These are phyloP conservation scores for Dendroctonus valens DNA, from an alignment of 1,140 invertebrate genomes.

Conservation along the genomic window DNA sequence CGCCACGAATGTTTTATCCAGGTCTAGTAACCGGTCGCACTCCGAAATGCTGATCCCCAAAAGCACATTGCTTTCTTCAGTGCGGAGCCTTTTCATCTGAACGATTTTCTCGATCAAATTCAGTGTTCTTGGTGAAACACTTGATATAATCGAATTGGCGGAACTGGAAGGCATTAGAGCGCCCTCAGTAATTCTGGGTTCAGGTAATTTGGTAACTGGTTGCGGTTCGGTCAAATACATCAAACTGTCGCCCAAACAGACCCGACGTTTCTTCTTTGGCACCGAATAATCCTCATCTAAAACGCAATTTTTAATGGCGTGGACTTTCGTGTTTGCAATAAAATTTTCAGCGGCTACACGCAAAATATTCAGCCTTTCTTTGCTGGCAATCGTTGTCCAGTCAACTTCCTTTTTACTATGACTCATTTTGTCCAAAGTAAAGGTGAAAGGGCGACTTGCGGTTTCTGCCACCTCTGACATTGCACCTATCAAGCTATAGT, in stretches of 20 bases:
- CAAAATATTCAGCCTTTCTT: constrained; percentile 22
- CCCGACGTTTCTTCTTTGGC: constrained; percentile 34
- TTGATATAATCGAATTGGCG: constrained; percentile 9
- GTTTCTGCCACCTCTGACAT: no score
- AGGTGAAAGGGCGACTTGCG: neutral
- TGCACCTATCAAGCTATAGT: neutral
- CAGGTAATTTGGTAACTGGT: no score
- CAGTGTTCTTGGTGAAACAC: constrained; percentile 14
- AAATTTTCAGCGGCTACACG: constrained; percentile 26
- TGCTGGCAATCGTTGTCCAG: constrained; percentile 14
- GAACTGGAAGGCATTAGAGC: no score
- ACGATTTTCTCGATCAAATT: constrained; percentile 21
- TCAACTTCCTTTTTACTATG: constrained; percentile 2
- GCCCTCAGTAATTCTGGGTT: no score
- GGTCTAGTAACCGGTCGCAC: constrained; percentile 24
- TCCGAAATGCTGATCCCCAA: constrained; percentile 21
- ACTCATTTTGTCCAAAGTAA: neutral
- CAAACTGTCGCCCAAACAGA: constrained; percentile 13
- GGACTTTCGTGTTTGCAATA: constrained; percentile 14
- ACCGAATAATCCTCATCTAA: constrained; percentile 34
- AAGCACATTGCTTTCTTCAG: constrained; percentile 19
- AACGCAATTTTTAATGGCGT: constrained; percentile 1
- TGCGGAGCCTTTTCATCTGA: constrained; percentile 13
- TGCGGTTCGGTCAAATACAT: no score
- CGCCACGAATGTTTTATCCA: constrained; percentile 13